A percentile compares a stretch with the other conserved stretches of the same genome.
Conservation (phyloP, 2,888 invertebrate species). For the Agelastica alni region DNA sequence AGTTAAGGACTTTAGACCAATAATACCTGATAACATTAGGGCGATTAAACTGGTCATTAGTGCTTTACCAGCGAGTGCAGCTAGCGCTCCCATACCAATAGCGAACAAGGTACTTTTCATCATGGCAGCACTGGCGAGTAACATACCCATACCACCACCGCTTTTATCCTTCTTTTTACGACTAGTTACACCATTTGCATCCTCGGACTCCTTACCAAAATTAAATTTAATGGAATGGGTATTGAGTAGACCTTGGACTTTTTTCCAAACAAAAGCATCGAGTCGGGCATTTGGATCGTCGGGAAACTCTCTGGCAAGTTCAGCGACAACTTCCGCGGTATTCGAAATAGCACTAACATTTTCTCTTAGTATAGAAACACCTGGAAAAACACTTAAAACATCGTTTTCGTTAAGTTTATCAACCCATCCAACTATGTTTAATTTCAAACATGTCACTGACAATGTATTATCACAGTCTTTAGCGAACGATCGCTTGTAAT, state of each 20-base stretch:
- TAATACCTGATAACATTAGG: constrained; percentile 73
- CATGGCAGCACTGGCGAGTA: constrained; percentile 59
- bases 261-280: constrained; percentile 72
- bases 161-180: constrained; percentile 62
- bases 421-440: constrained; percentile 73
- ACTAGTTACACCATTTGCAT: constrained; percentile 49
- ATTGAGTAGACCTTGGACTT: constrained; percentile 69
- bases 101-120: constrained; percentile 74
- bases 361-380: constrained; percentile 72
- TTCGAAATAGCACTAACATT: constrained; percentile 55
- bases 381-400: constrained; percentile 69
- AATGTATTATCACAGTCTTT: constrained; percentile 62
- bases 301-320: constrained; percentile 72
- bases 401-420: constrained; percentile 71
- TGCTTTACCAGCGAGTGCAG: constrained; percentile 81
- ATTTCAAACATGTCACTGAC: constrained; percentile 74
- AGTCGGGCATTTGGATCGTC: constrained; percentile 73
- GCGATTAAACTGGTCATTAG: constrained; percentile 82
- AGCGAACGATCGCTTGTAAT: constrained; percentile 43
- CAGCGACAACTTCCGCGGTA: constrained; percentile 69
- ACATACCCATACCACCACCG: constrained; percentile 58
- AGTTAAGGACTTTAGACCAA: constrained; percentile 74
- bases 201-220: constrained; percentile 46
- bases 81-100: constrained; percentile 71
- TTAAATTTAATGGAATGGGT: constrained; percentile 63